phyloP scores from a whole-genome alignment of 1,140 invertebrate genomes.

The Dreissena rostriformis region DNA sequence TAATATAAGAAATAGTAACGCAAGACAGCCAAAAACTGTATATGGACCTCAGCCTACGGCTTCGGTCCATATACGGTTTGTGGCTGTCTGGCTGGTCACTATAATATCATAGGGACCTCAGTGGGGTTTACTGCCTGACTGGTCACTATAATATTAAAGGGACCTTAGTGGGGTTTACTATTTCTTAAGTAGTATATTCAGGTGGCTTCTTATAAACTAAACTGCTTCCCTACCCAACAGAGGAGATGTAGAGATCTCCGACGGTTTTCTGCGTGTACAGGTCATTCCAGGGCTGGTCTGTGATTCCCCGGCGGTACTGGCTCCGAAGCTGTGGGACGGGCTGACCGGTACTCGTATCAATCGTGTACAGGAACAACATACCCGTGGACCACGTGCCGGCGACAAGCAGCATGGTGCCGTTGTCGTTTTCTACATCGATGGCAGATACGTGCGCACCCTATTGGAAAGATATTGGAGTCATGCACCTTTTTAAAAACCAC shows the following conservation, averaged over 20 bases:
- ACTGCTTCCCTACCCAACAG: slow-evolving; percentile 23
- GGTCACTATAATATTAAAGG: no score
- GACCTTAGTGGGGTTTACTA: no score
- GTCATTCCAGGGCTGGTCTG: slow-evolving; percentile 20
- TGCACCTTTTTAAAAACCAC: neutral
- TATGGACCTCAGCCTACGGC: no score
- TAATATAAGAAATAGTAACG: no score
- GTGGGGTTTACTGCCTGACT: no score
- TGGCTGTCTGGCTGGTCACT: no score
- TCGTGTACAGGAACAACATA: slow-evolving; percentile 31
- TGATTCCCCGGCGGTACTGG: slow-evolving; percentile 10
- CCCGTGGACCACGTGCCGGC: slow-evolving; percentile 44
- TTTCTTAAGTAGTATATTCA: no score
- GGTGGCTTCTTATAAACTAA: no score
- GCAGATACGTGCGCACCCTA: slow-evolving; percentile 40
- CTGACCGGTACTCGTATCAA: slow-evolving; percentile 19
- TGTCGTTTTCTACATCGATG: slow-evolving; percentile 38
- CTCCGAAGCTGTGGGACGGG: slow-evolving; percentile 27
- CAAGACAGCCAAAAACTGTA: no score
- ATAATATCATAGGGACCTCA: no score
- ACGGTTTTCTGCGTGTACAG: slow-evolving; percentile 7
- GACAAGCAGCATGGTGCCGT: slow-evolving; percentile 35
- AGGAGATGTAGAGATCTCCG: slow-evolving; percentile 43
- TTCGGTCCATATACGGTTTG: no score
- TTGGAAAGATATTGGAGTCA: no score